phyloP scores from a whole-genome alignment of 2,113 vertebrate genomes.

The Eulemur rufifrons region DNA sequence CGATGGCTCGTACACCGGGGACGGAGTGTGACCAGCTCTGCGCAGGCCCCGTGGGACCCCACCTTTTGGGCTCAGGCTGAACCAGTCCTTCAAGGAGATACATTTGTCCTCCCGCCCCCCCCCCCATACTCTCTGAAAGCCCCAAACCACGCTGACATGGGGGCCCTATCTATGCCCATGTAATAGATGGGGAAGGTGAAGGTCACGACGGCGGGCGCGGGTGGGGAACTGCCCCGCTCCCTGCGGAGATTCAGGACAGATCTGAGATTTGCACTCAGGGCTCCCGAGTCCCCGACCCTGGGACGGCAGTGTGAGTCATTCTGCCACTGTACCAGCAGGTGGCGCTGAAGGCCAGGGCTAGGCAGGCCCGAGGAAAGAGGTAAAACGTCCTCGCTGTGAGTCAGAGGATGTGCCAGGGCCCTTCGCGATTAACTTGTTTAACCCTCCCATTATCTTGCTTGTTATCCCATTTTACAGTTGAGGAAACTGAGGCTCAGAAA shows the following conservation, averaged over 20 bases:
- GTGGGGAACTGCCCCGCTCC: no score
- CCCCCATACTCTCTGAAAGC: no score
- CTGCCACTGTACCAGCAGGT: neutral
- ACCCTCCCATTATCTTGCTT: neutral
- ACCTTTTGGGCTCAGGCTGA: neutral
- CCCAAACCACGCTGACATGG: no score
- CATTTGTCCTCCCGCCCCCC: neutral
- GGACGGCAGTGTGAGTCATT: neutral
- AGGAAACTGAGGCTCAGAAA: neutral
- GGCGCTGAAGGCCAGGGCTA: constrained; percentile 22
- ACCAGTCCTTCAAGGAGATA: neutral
- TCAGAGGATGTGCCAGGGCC: no score
- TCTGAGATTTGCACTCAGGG: neutral
- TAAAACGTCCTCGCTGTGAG: no score
- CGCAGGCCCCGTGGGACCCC: neutral
- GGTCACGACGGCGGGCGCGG: no score
- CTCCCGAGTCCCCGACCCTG: no score
- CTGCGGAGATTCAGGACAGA: accelerated
- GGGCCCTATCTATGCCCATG: no score
- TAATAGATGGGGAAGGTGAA: no score
- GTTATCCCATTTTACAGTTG: neutral
- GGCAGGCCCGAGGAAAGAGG: neutral
- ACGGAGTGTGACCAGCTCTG: no score
- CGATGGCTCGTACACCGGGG: neutral
- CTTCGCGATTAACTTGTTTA: neutral